Conservation (phyloP, 2,888 invertebrate genomes). For the Apotomis turbidana region DNA sequence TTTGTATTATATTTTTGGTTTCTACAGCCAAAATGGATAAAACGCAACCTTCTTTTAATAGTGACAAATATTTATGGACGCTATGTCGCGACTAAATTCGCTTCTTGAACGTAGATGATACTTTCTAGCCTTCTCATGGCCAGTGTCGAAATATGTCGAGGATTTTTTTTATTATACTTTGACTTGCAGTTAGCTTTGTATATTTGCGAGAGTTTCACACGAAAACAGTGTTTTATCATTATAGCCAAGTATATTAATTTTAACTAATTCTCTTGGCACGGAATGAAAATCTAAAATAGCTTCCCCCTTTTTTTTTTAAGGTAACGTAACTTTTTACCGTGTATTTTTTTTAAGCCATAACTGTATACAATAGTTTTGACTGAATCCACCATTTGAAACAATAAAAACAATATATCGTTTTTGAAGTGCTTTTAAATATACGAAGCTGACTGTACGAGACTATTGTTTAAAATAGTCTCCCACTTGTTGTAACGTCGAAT, state of each 20-base stretch:
- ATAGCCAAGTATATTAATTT: too few relatives aligned
- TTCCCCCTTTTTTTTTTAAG: too few relatives aligned
- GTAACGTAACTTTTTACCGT: too few relatives aligned
- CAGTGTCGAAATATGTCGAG: constrained; percentile 31
- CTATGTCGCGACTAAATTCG: constrained; percentile 19
- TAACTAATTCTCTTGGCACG: too few relatives aligned
- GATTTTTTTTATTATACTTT: constrained; percentile 29
- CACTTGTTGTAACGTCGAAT: constrained; percentile 36
- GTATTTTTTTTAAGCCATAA: too few relatives aligned
- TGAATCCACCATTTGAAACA: too few relatives aligned
- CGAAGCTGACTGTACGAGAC: constrained; percentile 14
- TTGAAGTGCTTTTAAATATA: constrained; percentile 8
- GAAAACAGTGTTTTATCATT: neutral
- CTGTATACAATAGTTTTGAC: too few relatives aligned
- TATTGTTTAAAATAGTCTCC: constrained; percentile 38
- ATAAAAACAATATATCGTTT: too few relatives aligned
- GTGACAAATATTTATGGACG: constrained; percentile 30
- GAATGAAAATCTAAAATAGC: too few relatives aligned
- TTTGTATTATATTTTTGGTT: neutral
- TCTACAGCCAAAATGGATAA: too few relatives aligned
- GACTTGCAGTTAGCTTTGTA: constrained; percentile 32
- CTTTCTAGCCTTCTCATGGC: constrained; percentile 28
- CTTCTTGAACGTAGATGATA: constrained; percentile 21
- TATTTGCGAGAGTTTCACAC: constrained; percentile 15
- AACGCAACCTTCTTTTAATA: constrained; percentile 1